Percentiles rank a stretch among this genome's conserved stretches.
phyloP scores from a whole-genome alignment of 2,113 vertebrate species.

The Crypturellus undulatus region DNA sequence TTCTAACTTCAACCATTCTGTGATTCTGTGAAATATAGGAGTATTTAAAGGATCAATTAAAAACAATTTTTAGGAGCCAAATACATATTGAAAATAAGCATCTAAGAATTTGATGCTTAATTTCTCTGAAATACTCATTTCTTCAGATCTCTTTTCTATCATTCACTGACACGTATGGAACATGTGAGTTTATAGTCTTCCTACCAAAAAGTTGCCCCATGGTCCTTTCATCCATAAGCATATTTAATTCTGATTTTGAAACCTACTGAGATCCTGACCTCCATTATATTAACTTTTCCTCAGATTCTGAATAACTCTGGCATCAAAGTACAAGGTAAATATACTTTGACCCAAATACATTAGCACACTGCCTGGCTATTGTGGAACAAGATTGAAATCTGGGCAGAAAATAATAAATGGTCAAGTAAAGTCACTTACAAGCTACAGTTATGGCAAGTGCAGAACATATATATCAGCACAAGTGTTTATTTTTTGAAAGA shows the following conservation, averaged over 20 bases:
- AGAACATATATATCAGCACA: not conserved
- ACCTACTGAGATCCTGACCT: not conserved
- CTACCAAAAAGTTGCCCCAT: not conserved
- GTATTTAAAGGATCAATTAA: not conserved
- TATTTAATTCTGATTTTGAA: not conserved
- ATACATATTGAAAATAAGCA: not conserved
- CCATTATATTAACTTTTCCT: not conserved
- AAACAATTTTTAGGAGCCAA: not conserved
- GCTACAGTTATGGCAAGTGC: not conserved
- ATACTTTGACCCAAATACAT: not conserved
- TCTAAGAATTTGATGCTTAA: not conserved
- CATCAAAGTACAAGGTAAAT: not conserved
- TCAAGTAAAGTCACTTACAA: not conserved
- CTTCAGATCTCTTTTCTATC: not conserved
- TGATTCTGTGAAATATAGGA: not conserved
- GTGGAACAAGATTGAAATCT: not conserved
- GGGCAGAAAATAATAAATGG: constrained; percentile 15
- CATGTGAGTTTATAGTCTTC: not conserved
- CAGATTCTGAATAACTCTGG: not conserved
- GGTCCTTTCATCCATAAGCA: not conserved
- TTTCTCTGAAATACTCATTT: not conserved
- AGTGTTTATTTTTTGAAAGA: not conserved
- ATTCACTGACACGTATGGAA: not conserved
- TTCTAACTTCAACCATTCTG: too few species aligned
- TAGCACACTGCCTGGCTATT: not conserved